These are phyloP conservation scores for Aplysia californica DNA, from an alignment of 1,140 invertebrate genomes.

Conservation along the genomic window DNA sequence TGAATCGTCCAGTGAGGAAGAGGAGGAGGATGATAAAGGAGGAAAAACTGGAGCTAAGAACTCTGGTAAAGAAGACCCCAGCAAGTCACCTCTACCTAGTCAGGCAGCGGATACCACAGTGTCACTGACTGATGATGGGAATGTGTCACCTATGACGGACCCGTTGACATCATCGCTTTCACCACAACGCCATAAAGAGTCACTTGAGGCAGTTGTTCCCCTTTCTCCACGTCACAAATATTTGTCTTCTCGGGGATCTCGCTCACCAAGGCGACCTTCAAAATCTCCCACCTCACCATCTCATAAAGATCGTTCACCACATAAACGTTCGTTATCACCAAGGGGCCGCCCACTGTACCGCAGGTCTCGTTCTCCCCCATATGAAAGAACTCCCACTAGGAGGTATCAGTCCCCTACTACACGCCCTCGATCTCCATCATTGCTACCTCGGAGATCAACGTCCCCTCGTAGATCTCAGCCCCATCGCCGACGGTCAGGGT, in stretches of 20 bases:
- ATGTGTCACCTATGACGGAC: no score
- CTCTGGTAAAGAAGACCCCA: slow-evolving; percentile 5
- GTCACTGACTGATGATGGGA: neutral
- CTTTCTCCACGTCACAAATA: neutral
- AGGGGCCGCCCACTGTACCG: no score
- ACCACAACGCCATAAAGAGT: neutral
- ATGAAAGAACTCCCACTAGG: no score
- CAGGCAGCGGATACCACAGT: no score
- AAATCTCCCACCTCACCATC: no score
- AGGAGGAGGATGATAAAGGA: slow-evolving; percentile 5
- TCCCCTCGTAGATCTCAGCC: neutral
- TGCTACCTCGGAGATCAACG: neutral
- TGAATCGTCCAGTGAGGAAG: slow-evolving; percentile 17
- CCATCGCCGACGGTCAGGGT: neutral
- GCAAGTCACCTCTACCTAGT: no score
- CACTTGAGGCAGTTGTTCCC: slow-evolving; percentile 5
- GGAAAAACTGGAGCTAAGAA: neutral
- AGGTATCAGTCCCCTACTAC: neutral
- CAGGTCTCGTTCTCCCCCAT: no score
- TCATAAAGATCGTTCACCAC: no score
- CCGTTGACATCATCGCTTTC: neutral
- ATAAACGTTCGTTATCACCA: no score
- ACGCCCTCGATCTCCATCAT: neutral
- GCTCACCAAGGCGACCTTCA: neutral
- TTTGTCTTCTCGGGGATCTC: neutral